These are phyloP conservation scores for Brachionus sp. DNA, from an alignment of 1,140 invertebrate genomes.

Conservation along the genomic window DNA sequence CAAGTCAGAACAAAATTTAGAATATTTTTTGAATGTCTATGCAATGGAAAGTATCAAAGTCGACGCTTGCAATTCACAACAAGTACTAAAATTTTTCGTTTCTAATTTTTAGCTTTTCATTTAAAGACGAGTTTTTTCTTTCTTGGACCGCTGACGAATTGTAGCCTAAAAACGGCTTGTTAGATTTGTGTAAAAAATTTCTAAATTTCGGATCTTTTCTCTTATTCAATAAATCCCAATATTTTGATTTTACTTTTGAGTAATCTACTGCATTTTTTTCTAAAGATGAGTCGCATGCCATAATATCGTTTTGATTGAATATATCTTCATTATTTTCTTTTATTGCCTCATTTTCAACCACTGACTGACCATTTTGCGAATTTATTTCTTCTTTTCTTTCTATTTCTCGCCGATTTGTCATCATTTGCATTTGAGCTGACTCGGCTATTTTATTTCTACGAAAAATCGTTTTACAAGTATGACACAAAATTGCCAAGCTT, in stretches of 20 bases:
- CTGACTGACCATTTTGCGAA: not conserved
- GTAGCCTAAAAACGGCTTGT: conserved; percentile 32
- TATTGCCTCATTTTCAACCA: not conserved
- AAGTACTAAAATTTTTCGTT: conserved; percentile 32
- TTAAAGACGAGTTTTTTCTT: not conserved
- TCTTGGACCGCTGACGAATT: not conserved
- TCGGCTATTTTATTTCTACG: not conserved
- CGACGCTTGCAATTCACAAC: not conserved
- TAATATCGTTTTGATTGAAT: not conserved
- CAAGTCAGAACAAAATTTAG: not conserved
- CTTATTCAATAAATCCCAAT: not conserved
- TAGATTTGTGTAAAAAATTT: conserved; percentile 26
- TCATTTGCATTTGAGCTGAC: not conserved
- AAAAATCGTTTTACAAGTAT: not conserved
- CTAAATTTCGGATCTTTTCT: not conserved
- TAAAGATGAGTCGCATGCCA: not conserved
- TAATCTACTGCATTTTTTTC: not conserved
- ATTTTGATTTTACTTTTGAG: not conserved
- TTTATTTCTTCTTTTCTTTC: not conserved
- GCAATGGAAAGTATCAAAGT: conserved; percentile 11
- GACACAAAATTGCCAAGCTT: not conserved
- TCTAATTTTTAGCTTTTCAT: not conserved
- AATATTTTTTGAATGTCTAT: conserved; percentile 8
- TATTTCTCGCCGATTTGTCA: not conserved
- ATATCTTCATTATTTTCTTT: not conserved